Evolutionary conservation across 2,888 invertebrate genomes (phyloP), one percentile per base, ranked within the genome.

Genomic region (Spodoptera picta): DNA sequence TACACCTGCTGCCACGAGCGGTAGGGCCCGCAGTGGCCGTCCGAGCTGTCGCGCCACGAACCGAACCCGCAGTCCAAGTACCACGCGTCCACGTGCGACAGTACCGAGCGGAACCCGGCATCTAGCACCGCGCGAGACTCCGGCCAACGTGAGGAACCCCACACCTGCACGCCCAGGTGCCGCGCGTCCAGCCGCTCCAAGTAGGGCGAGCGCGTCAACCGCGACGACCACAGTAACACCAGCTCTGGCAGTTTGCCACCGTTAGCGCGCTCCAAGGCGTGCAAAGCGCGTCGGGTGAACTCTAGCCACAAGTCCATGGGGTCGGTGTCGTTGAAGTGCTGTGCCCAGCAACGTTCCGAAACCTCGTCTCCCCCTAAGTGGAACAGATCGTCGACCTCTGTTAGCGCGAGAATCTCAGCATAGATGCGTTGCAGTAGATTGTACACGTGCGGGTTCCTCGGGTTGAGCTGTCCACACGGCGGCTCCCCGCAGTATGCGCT

Each of bases 31-130:
- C 98, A 98, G 79, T 98, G 97, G 1, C 97, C 98, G 77, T 97
- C 97, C 1, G 97, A 97, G 36, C 96, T 96, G 83, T 97, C 97
- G 27, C 98, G 95, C 98, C 98, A 98, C 72, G 96, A 96, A 0
- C 97, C 98, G 87, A 97, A 98, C 1, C 98, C 98, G 85, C 98
- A 98, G 88, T 98, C 98, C 75, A 98, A 94, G 90, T 98, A 98
- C 97, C 97, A 97, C 4, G 97, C 97, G 87, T 98, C 98, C 59
- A 98, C 98, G 90, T 98, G 98, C 14, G 98, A 98, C 62, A 98
- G 90, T 60, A 98, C 96, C 55, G 97, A 95, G 61, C 96, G 96
- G 90, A 96, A 98, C 3, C 98, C 98, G 60, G 96, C 96, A 75
- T 97, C 96, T 27, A 98, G 90, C 4, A 98, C 95, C 67, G 97